Percentiles rank a stretch among this genome's conserved stretches.
Conservation (phyloP, 2,888 invertebrate genomes). For the Julus scandinavius region DNA sequence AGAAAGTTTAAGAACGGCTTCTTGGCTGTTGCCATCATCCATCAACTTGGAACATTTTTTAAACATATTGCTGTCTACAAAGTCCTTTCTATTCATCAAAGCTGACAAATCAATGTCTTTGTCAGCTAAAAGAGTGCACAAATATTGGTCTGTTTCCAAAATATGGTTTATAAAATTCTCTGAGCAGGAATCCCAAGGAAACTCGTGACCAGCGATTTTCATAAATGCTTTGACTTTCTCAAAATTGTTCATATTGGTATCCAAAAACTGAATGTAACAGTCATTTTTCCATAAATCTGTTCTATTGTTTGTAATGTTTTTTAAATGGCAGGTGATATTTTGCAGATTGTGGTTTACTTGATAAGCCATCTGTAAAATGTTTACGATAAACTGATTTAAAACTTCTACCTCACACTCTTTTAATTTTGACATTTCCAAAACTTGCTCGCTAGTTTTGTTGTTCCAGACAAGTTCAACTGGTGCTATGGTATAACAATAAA, state of each 20-base stretch:
- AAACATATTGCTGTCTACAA: neutral
- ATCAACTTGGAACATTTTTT: neutral
- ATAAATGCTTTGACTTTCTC: neutral
- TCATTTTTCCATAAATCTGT: neutral
- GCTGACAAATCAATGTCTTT: neutral
- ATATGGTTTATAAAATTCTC: neutral
- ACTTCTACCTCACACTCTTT: neutral
- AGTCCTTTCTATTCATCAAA: neutral
- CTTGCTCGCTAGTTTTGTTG: too few species aligned
- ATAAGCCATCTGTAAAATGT: neutral
- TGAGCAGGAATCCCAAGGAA: neutral
- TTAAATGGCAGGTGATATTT: neutral
- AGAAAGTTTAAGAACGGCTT: too few species aligned
- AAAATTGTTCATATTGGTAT: neutral
- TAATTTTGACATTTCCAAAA: too few species aligned
- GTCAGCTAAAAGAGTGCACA: neutral
- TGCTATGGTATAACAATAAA: neutral
- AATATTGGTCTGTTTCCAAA: neutral
- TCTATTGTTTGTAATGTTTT: too few species aligned
- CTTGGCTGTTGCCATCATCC: too few species aligned
- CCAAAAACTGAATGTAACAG: neutral
- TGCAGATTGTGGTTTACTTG: neutral
- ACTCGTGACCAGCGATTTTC: neutral
- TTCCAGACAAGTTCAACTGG: neutral
- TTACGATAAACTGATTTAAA: neutral